These are phyloP conservation scores for Megalurothrips usitatus DNA, from an alignment of 2,888 invertebrate species.

Conservation along the genomic window DNA sequence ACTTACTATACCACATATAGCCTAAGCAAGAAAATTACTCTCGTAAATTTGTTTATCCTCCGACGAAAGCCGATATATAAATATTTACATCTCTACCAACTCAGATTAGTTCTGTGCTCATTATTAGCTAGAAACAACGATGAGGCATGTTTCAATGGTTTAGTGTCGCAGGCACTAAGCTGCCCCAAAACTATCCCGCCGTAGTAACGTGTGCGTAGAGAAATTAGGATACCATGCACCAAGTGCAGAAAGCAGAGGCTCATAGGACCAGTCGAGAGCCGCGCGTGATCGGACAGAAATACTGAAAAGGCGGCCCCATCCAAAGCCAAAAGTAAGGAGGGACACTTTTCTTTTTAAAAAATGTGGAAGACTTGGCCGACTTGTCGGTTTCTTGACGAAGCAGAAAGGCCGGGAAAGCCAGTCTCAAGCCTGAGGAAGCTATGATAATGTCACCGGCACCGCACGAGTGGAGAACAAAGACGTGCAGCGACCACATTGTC, in stretches of 20 bases:
- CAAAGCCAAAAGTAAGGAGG: background rate
- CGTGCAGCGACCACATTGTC: background rate
- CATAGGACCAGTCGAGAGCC: background rate
- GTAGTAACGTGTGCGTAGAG: background rate
- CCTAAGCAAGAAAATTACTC: constrained; percentile 15
- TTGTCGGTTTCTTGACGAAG: background rate
- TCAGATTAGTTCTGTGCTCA: constrained; percentile 17
- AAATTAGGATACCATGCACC: constrained; percentile 17
- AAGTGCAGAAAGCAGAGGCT: constrained; percentile 11
- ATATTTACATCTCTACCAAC: constrained; percentile 19
- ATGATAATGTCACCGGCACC: background rate
- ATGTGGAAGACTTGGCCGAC: no score
- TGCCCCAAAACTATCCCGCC: constrained; percentile 4
- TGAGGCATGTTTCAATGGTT: background rate
- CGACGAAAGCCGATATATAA: constrained; percentile 28
- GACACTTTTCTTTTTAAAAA: no score
- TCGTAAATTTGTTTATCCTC: background rate
- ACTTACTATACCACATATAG: background rate
- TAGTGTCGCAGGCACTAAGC: constrained; percentile 19
- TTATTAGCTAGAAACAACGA: background rate
- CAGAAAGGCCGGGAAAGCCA: background rate
- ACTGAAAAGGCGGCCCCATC: background rate
- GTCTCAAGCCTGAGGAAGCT: background rate
- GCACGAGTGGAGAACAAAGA: background rate
- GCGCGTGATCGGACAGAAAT: background rate